Evolutionary conservation across 2,888 invertebrate species (phyloP), one percentile per base, ranked within the genome.

Genomic region (Cabera pusaria): DNA sequence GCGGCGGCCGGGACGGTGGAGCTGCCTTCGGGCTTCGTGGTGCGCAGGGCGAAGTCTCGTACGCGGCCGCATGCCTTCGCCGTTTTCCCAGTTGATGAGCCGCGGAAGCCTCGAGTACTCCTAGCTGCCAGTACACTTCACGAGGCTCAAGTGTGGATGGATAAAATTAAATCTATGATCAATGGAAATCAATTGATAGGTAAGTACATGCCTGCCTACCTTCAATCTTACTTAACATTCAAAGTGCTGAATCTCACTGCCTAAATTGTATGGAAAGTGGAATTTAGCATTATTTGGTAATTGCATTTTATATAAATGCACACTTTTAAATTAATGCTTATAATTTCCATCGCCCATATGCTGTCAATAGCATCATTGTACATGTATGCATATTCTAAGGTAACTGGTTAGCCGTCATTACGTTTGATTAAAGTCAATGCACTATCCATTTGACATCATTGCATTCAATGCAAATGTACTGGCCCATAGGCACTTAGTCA

Each of bases 81-180:
- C 1, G 90, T 94, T 42, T 93, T 93, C 59, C 84, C 91, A 3
- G 63, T 83, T 0, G 88, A 85, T 6, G 85, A 90, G 29, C 90
- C 90, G 19, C 83, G 90, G 32, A 93, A 93, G 58, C 92, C 93
- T 0, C 77, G 92, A 6, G 72, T 94, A 6, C 91, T 93, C 45
- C 82, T 94, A 39, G 92, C 93, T 0, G 93, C 93, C 0, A 85
- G 73, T 34, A 91, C 92, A 0, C 91, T 93, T 48, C 91, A 90
- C 8, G 93, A 94, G 43, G 90, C 91, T 3, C 93, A 94, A 57
- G 64, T 85, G 28, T 94, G 94, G 94, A 94, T 94, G 91, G 85
- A 90, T 5, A 91, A 90, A 45, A 91, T 93, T 25, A 78, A 90
- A 43, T 73, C 81, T 42, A 75, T 92, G 48, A 59, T 93, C 10